These are phyloP conservation scores for Pongo pygmaeus DNA, from an alignment of 2,113 vertebrate species.

Conservation along the genomic window DNA sequence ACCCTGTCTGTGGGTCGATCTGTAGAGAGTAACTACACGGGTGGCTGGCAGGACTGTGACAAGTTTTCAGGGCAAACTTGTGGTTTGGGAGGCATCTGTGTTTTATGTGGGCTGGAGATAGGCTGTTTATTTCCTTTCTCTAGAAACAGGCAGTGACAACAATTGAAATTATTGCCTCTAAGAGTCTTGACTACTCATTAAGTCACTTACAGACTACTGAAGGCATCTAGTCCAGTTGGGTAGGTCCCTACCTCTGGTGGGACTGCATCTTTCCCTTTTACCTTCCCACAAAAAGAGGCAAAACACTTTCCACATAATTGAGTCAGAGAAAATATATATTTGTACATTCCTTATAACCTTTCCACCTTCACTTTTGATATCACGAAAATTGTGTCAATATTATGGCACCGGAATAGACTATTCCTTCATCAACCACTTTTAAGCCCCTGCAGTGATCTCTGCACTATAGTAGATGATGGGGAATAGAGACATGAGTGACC, in stretches of 20 bases:
- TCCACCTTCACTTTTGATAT: background rate
- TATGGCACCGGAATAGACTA: background rate
- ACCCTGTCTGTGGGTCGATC: background rate
- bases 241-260: background rate
- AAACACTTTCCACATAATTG: background rate
- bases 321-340: slow-evolving; percentile 5
- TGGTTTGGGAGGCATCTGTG: slow-evolving; percentile 52
- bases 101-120: slow-evolving; percentile 48
- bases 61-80: slow-evolving; percentile 57
- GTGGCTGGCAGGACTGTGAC: slow-evolving; percentile 10
- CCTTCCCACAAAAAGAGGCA: background rate
- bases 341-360: background rate
- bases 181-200: slow-evolving; percentile 14
- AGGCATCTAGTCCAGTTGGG: background rate
- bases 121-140: slow-evolving; percentile 54
- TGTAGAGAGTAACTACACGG: slow-evolving; percentile 32
- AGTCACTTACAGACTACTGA: background rate
- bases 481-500: background rate
- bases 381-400: background rate
- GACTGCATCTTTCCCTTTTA: background rate
- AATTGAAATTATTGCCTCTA: slow-evolving; percentile 45
- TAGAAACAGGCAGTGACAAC: background rate
- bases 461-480: too few relatives aligned
- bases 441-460: background rate
- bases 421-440: background rate